These are phyloP conservation scores for Megamerina dolium DNA, from an alignment of 2,888 invertebrate species.

Conservation along the genomic window DNA sequence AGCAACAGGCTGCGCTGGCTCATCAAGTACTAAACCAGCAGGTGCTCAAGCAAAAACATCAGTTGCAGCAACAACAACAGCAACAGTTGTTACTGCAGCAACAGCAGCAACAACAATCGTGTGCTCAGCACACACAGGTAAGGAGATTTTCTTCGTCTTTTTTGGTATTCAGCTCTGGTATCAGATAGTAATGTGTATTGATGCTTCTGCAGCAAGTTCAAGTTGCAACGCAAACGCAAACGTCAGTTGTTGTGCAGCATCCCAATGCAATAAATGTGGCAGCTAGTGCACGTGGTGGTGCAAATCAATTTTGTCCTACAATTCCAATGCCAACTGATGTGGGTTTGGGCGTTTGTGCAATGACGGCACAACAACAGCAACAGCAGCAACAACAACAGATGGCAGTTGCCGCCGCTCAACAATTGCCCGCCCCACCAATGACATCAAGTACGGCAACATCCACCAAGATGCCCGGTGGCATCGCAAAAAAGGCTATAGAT, in stretches of 20 bases:
- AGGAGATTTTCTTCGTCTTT: no score
- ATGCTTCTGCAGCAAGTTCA: constrained; percentile 53
- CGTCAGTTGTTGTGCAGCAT: constrained; percentile 43
- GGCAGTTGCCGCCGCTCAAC: constrained; percentile 24
- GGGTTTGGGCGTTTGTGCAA: constrained; percentile 28
- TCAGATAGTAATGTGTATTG: no score
- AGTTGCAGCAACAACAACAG: constrained; percentile 49
- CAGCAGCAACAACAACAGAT: constrained; percentile 29
- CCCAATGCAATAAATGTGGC: constrained; percentile 17
- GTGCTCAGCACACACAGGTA: constrained; percentile 29
- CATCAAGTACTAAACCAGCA: constrained; percentile 43
- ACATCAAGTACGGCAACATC: constrained; percentile 33
- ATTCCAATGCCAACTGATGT: constrained; percentile 31
- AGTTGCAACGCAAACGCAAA: constrained; percentile 60
- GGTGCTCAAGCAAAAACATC: constrained; percentile 53
- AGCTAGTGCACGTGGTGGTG: constrained; percentile 21
- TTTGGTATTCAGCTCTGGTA: no score
- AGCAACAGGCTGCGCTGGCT: constrained; percentile 37
- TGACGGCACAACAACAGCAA: constrained; percentile 20
- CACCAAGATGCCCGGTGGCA: constrained; percentile 40
- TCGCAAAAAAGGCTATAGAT: constrained; percentile 47
- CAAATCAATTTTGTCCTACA: constrained; percentile 33
- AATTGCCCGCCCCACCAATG: constrained; percentile 21
- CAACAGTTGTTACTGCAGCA: constrained; percentile 14
- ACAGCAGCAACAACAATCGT: constrained; percentile 19